Evolutionary conservation across 2,113 vertebrate species (phyloP), one percentile per base, ranked within the genome.

Genomic region (Podarcis cretensis): DNA sequence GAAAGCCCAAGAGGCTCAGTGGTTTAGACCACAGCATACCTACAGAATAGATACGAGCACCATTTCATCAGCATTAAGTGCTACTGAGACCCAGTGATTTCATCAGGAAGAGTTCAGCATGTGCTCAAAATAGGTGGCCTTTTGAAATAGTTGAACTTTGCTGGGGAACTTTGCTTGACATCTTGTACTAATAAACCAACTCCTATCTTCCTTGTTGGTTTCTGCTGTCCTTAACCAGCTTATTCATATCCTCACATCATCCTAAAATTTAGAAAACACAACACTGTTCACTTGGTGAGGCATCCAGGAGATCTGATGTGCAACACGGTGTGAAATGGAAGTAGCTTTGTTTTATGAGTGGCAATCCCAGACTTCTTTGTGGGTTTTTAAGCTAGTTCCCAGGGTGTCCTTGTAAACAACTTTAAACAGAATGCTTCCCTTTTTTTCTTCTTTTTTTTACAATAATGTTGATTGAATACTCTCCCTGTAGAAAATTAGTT

Each of bases 401-500:
- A 69, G 23, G n/a, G 35, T 16, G 48, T 65, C 16, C 12, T 18
- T 1, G 2, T 40, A 25, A 3, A 54, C 73, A 71, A 13, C 9
- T 54, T 89, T 86, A 37, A 5, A 79, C 48, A 54, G 30, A 6
- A 1, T 86, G 81, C 40, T 66, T 65, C 37, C n/a, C 76, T 54
- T 54, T 54, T 10, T 0, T 10, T 2, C 48, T 54, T 48, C 43
- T 66, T 63, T 1, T 59, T 63, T 1, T 63, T 35, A 20, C 1
- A 20, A 6, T 9, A 37, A 12, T 30, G 48, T 48, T 63, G 82
- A 86, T 69, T 40, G 88, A 90, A 81, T 54, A 0, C 80, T 90
- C 25, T 90, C 79, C 88, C 73, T 30, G 32, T 63, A 89, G 90
- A 91, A 82, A 30, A 85, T 40, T 54, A 84, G 25, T 48, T 74